phyloP scores from a whole-genome alignment of 2,888 invertebrate genomes.

The Panzeria rudis region DNA sequence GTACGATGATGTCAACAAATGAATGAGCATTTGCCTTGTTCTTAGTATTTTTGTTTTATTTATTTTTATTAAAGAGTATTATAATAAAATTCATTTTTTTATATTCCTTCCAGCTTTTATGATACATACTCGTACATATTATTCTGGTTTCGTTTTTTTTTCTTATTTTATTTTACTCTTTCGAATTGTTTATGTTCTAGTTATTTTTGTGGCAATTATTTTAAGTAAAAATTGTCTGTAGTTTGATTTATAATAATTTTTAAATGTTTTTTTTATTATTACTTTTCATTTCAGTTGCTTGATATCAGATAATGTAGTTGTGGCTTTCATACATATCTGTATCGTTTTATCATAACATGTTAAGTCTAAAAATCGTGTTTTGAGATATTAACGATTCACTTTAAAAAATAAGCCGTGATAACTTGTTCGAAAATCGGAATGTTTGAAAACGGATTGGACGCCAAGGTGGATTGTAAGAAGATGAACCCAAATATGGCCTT shows the following conservation, averaged over 20 bases:
- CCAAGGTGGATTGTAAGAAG: no score
- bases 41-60: neutral
- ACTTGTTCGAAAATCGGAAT: no score
- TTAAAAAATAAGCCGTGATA: no score
- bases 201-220: constrained; percentile 67
- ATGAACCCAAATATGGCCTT: no score
- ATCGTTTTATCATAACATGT: no score
- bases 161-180: neutral
- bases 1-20: constrained; percentile 40
- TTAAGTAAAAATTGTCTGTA: constrained; percentile 68
- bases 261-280: constrained; percentile 11
- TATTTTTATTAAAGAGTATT: neutral
- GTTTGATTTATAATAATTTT: constrained; percentile 52
- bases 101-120: constrained; percentile 4
- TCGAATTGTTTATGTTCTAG: constrained; percentile 52
- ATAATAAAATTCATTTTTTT: constrained; percentile 43
- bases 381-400: no score
- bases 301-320: constrained; percentile 32
- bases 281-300: constrained; percentile 49
- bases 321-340: neutral
- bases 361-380: no score
- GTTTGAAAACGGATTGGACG: no score
- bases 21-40: neutral
- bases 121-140: neutral
- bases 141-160: constrained; percentile 24